Evolutionary conservation across 2,888 invertebrate genomes (phyloP), one percentile per base, ranked within the genome.

Genomic region (Molanna angustata): DNA sequence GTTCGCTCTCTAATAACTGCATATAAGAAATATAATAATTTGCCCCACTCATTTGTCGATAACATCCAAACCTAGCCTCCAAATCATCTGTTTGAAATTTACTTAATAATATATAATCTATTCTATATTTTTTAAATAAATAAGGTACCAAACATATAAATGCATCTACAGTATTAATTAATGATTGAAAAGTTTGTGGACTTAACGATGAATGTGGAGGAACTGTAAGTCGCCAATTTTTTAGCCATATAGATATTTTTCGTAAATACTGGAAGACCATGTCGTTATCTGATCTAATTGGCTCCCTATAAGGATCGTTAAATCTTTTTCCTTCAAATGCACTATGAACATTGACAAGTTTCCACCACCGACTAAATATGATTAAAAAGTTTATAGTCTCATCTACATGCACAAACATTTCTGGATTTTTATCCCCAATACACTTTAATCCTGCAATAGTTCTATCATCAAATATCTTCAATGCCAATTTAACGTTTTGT

Each of bases 361-460:
- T 35, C 35, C 35, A 35, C 35, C 35, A 35, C 9, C 14, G 13
- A 35, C 13, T 13, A 35, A 35, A 35, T 11, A 35, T n/a, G 9
- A 13, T 35, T 13, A 35, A 35, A 35, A 35, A 35, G 13, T 35
- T 11, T 11, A 35, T 13, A n/a, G 35, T 35, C 4, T 35, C 35
- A 35, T 35, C 14, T 11, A 35, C 35, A 4, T 14, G 7, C 14
- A 13, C 40, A 17, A 40, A 17, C 4, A 17, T 41, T 19, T 41
- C 19, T 9, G 21, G 41, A 20, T 19, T 41, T n/a, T 41, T 4
- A 18, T 19, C n/a, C 3, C n/a, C 41, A 41, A 17, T 6, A 41
- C 41, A 41, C 18, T 14, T n/a, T 18, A 41, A 41, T 11, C 41
- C 41, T 3, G 41, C 41, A 41, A 41, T 41, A 11, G 41, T 17